phyloP scores from a whole-genome alignment of 2,888 invertebrate species.

The Patella pellucida region DNA sequence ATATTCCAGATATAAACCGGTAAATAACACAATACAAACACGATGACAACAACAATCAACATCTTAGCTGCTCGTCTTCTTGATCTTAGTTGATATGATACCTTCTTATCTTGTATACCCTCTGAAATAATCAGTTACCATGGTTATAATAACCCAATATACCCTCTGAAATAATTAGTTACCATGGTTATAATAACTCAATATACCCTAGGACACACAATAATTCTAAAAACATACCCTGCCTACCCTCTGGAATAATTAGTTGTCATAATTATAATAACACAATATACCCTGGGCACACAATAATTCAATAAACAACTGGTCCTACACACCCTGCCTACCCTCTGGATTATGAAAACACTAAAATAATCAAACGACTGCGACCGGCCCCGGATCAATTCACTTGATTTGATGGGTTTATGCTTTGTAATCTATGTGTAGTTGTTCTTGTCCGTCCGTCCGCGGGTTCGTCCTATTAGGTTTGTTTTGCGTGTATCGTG shows the following conservation, averaged over 20 bases:
- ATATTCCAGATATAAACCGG: slow-evolving; percentile 41
- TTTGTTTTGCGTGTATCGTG: too few relatives aligned
- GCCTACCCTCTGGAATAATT: not conserved
- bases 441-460: too few relatives aligned
- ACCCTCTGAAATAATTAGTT: not conserved
- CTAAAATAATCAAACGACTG: too few relatives aligned
- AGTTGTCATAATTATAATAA: not conserved
- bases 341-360: too few relatives aligned
- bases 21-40: slow-evolving; percentile 41
- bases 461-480: too few relatives aligned
- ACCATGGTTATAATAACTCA: not conserved
- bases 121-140: not conserved
- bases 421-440: too few relatives aligned
- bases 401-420: too few relatives aligned
- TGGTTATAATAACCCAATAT: not conserved
- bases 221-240: too few relatives aligned
- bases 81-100: slow-evolving; percentile 33
- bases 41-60: slow-evolving; percentile 40
- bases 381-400: too few relatives aligned
- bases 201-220: too few relatives aligned
- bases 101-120: not conserved
- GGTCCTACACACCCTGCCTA: too few relatives aligned
- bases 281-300: not conserved
- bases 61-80: slow-evolving; percentile 38
- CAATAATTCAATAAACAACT: too few relatives aligned